A percentile compares a stretch with the other conserved stretches of the same genome.
These are phyloP conservation scores for Aphelocoma californica DNA, from an alignment of 2,797 vertebrate species.

Conservation along the genomic window DNA sequence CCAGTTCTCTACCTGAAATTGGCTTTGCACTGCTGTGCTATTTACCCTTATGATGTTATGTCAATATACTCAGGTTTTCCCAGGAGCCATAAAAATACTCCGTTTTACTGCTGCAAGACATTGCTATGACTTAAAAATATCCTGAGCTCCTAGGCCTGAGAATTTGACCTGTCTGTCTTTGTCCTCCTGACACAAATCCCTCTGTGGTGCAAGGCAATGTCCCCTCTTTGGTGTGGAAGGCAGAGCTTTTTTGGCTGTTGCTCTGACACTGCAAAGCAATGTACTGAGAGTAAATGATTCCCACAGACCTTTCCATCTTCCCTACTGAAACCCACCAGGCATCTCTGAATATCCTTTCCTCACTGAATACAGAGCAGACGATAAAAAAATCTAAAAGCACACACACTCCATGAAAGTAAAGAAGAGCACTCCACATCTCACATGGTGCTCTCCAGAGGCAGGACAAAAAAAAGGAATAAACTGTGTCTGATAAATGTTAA, in stretches of 20 bases:
- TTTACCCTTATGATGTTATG: background rate
- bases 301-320: background rate
- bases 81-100: background rate
- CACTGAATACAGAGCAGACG: background rate
- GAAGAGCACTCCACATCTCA: background rate
- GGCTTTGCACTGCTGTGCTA: background rate
- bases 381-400: background rate
- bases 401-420: background rate
- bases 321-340: background rate
- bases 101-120: background rate
- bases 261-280: background rate
- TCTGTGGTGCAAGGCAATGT: background rate
- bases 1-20: background rate
- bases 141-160: background rate
- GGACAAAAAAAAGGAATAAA: conserved; percentile 1
- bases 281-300: background rate
- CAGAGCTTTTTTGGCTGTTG: background rate
- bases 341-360: background rate
- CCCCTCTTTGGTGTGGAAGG: background rate
- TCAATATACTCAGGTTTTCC: background rate
- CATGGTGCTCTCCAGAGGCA: background rate
- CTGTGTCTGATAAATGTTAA: background rate
- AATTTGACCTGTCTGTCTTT: background rate
- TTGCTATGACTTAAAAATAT: background rate
- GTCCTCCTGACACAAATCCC: background rate